A percentile compares a stretch with the other conserved stretches of the same genome.
Evolutionary conservation across 35 echinoderm and acorn worm genomes (phyloP).

Genomic region (Ophiothrix spiculata): DNA sequence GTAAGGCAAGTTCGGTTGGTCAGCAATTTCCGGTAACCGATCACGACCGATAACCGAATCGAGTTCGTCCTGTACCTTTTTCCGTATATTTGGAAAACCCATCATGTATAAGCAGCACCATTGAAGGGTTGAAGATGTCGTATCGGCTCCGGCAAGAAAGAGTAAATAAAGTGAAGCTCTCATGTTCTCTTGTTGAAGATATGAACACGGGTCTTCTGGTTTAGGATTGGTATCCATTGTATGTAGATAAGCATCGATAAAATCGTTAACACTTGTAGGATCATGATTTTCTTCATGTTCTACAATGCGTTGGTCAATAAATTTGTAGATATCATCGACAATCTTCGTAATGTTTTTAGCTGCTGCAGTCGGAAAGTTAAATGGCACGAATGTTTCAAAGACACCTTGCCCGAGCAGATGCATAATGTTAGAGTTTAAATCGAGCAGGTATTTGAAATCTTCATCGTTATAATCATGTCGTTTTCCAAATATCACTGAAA

Average conservation of each 20-base stretch:
- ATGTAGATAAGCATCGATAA: neutral
- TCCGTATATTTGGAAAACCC: neutral
- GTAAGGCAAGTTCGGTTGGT: neutral
- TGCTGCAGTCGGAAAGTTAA: neutral
- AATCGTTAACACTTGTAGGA: neutral
- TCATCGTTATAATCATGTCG: neutral
- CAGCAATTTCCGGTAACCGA: neutral
- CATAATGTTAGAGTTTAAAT: neutral
- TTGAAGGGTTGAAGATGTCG: neutral
- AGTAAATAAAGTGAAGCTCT: neutral
- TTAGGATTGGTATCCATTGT: neutral
- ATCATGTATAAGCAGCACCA: too few relatives aligned
- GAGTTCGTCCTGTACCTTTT: slow-evolving; percentile 61
- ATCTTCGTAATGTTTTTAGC: neutral
- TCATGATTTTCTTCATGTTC: too few relatives aligned
- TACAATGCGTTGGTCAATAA: neutral
- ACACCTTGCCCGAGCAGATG: neutral
- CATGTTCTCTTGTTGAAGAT: too few relatives aligned
- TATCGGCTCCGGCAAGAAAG: neutral
- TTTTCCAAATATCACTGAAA: neutral
- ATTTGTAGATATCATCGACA: neutral
- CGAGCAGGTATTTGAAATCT: neutral
- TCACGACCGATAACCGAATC: slow-evolving; percentile 45
- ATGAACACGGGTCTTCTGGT: neutral
- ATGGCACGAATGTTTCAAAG: neutral